phyloP scores from a whole-genome alignment of 2,888 invertebrate genomes.

The Sesia apiformis region DNA sequence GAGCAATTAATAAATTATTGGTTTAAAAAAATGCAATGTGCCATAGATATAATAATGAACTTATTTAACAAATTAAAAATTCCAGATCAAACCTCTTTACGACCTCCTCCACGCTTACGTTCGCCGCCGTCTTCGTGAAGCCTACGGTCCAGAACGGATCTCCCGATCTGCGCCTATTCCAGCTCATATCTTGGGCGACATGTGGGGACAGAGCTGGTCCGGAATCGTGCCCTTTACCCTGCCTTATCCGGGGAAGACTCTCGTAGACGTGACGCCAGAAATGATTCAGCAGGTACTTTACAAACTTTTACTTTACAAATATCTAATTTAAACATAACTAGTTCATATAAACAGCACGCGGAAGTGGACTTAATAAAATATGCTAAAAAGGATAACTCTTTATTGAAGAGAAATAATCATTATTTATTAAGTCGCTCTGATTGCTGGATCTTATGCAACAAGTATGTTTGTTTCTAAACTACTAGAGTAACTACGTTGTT shows the following conservation, averaged over 20 bases:
- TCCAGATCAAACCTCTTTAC: constrained; percentile 85
- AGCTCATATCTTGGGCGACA: constrained; percentile 90
- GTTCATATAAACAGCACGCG: too few relatives aligned
- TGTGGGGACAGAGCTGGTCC: constrained; percentile 93
- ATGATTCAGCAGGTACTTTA: constrained; percentile 81
- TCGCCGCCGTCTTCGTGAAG: constrained; percentile 85
- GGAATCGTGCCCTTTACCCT: constrained; percentile 86
- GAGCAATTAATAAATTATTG: not conserved
- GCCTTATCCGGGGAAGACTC: constrained; percentile 89
- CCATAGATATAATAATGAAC: not conserved
- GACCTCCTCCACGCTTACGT: constrained; percentile 92
- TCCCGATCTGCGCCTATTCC: constrained; percentile 88
- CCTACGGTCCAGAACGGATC: constrained; percentile 88
- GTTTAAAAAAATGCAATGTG: not conserved
- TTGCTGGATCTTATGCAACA: too few relatives aligned
- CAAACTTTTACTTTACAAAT: too few relatives aligned
- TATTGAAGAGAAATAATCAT: too few relatives aligned
- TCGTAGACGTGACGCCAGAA: constrained; percentile 87
- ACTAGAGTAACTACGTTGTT: too few relatives aligned
- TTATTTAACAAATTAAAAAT: not conserved
- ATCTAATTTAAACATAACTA: too few relatives aligned
- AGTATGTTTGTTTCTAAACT: too few relatives aligned
- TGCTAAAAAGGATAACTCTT: too few relatives aligned
- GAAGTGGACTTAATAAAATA: too few relatives aligned
- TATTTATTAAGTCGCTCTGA: too few relatives aligned